Evolutionary conservation across 1,140 invertebrate genomes (phyloP).

Genomic region (Drosophila serrata): DNA sequence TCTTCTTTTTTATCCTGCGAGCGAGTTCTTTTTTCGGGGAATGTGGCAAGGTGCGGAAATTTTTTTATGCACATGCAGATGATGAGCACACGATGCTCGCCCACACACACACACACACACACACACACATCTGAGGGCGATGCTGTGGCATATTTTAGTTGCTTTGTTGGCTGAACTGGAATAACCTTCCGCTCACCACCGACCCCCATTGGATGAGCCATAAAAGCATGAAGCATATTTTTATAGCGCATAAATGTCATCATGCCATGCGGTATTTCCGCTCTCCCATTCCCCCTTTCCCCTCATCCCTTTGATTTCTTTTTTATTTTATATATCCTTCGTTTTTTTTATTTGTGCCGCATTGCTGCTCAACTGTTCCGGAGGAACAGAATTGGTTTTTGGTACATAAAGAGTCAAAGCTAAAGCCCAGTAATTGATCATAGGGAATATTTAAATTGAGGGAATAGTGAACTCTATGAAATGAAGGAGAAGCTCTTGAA

Average conservation of each 20-base stretch:
- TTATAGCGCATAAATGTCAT: constrained; percentile 81
- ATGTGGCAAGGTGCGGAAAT: constrained; percentile 26
- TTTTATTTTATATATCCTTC: constrained; percentile 1
- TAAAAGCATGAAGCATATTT: constrained; percentile 75
- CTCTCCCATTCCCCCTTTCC: not conserved
- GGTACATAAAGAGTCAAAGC: not conserved
- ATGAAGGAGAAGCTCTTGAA: not conserved
- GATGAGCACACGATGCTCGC: constrained; percentile 50
- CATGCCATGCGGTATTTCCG: constrained; percentile 70
- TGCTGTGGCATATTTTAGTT: constrained; percentile 68
- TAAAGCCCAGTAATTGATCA: not conserved
- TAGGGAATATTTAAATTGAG: not conserved
- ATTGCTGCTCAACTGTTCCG: constrained; percentile 16
- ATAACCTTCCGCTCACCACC: constrained; percentile 4
- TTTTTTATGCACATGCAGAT: constrained; percentile 51
- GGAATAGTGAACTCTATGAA: constrained; percentile 2
- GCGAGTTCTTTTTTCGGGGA: constrained; percentile 10
- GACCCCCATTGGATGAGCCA: constrained; percentile 48
- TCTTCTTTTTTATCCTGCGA: constrained; percentile 39
- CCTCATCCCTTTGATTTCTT: not conserved
- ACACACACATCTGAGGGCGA: constrained; percentile 17
- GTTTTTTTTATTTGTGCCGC: constrained; percentile 2
- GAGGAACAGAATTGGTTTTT: not conserved
- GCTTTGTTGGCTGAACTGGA: constrained; percentile 52
- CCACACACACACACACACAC: no score